Conservation (phyloP, 2,888 invertebrate species). For the Orthonevra nobilis region DNA sequence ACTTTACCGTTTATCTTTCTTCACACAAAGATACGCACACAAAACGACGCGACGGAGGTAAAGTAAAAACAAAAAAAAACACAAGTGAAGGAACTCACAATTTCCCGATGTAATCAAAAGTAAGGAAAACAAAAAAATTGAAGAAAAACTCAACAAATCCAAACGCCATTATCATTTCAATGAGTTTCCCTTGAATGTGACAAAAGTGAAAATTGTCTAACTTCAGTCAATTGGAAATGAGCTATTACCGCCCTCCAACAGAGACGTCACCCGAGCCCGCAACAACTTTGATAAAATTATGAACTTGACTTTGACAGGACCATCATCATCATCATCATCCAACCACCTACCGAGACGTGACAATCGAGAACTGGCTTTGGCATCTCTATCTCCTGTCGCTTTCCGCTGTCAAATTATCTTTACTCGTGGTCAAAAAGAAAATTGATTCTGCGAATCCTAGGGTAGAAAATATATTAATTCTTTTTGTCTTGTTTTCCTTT, state of each 20-base stretch:
- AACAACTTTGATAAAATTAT: constrained; percentile 55
- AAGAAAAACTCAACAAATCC: constrained; percentile 51
- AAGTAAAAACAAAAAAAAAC: constrained; percentile 4
- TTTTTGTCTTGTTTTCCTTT: constrained; percentile 22
- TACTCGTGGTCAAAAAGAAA: constrained; percentile 19
- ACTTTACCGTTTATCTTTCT: constrained; percentile 37
- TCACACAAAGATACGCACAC: constrained; percentile 23
- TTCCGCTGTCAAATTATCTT: constrained; percentile 9
- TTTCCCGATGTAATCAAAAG: constrained; percentile 52
- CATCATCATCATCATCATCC: no score
- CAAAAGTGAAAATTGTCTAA: constrained; percentile 49
- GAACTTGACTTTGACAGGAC: constrained; percentile 58
- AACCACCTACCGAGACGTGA: constrained; percentile 2
- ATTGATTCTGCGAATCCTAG: constrained; percentile 5
- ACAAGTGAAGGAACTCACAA: constrained; percentile 41
- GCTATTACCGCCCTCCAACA: constrained; percentile 23
- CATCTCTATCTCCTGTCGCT: not conserved
- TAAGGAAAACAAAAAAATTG: no score
- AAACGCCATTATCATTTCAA: constrained; percentile 59
- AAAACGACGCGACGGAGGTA: not conserved
- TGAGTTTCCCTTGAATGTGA: constrained; percentile 49
- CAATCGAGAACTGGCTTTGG: not conserved
- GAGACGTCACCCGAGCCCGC: not conserved
- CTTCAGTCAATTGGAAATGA: constrained; percentile 49
- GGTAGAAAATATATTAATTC: constrained; percentile 41